phyloP scores from a whole-genome alignment of 2,888 invertebrate genomes.

The Lochmaea crataegi region DNA sequence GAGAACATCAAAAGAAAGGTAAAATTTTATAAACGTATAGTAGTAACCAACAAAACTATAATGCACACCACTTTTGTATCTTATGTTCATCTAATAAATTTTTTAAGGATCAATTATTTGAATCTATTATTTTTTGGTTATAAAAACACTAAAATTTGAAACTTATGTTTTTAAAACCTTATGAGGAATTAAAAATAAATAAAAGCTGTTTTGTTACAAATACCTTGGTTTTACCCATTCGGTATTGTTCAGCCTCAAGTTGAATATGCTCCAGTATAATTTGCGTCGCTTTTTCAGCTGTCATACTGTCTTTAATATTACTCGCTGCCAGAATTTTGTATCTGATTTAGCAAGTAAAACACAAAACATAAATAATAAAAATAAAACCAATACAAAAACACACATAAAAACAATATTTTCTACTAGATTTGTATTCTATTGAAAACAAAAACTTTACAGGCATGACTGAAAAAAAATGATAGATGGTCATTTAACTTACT shows the following conservation, averaged over 20 bases:
- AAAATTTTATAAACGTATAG: too few species aligned
- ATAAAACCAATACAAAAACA: constrained; percentile 24
- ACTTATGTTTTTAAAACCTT: not conserved
- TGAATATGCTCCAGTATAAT: constrained; percentile 85
- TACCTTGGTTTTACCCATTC: constrained; percentile 97
- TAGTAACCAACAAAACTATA: too few species aligned
- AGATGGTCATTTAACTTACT: not conserved
- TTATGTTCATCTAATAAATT: too few species aligned
- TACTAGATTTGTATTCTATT: constrained; percentile 1
- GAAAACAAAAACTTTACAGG: not conserved
- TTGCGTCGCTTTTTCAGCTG: constrained; percentile 82
- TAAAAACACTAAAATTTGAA: not conserved
- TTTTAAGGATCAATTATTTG: not conserved
- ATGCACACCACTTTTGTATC: too few species aligned
- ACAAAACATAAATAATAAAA: constrained; percentile 22
- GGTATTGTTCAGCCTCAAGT: constrained; percentile 93
- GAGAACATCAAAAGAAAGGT: too few species aligned
- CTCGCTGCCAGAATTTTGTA: constrained; percentile 99
- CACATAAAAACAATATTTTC: constrained; percentile 12
- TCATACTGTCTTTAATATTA: constrained; percentile 78
- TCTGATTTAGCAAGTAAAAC: constrained; percentile 71
- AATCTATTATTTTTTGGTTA: not conserved
- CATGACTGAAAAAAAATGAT: not conserved
- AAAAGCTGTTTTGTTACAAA: constrained; percentile 46
- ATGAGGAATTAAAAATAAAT: not conserved